Conservation (phyloP, 37 sponge, comb jelly and placozoan genomes). For the Chondrilla cf. caribensis region DNA sequence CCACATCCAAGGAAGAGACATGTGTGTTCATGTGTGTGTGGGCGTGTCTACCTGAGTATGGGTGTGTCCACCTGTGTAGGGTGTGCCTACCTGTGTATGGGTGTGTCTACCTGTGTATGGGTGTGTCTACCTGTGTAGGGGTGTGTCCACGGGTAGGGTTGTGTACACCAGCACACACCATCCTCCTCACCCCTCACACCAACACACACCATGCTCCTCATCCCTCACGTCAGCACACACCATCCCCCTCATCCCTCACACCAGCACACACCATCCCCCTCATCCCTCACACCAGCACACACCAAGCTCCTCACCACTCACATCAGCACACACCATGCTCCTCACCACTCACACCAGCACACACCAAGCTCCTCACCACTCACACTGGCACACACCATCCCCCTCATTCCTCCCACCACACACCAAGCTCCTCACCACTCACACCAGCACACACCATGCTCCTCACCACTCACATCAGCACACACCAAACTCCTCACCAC, state of each 20-base stretch:
- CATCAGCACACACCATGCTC: not conserved
- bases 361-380: not conserved
- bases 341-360: not conserved
- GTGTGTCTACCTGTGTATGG: too few species aligned
- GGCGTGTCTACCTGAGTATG: not conserved
- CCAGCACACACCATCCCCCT: slow-evolving; percentile 1
- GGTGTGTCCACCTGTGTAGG: not conserved
- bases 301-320: too few species aligned
- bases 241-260: too few species aligned
- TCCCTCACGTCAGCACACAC: not conserved
- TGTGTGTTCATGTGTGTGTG: slow-evolving; percentile 30
- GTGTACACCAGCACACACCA: slow-evolving; percentile 4
- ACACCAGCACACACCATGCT: not conserved
- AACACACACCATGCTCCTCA: not conserved
- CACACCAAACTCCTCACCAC: not conserved
- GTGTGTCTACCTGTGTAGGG: too few species aligned
- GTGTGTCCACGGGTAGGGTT: too few species aligned
- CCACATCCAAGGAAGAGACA: slow-evolving; percentile 70
- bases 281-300: too few species aligned
- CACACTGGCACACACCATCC: slow-evolving; percentile 9
- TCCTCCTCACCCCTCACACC: not conserved
- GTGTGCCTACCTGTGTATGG: too few species aligned
- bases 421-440: too few species aligned
- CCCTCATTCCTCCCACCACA: too few species aligned
- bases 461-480: not conserved